Evolutionary conservation across 2,113 vertebrate genomes (phyloP).

Genomic region (Aphelocoma coerulescens): DNA sequence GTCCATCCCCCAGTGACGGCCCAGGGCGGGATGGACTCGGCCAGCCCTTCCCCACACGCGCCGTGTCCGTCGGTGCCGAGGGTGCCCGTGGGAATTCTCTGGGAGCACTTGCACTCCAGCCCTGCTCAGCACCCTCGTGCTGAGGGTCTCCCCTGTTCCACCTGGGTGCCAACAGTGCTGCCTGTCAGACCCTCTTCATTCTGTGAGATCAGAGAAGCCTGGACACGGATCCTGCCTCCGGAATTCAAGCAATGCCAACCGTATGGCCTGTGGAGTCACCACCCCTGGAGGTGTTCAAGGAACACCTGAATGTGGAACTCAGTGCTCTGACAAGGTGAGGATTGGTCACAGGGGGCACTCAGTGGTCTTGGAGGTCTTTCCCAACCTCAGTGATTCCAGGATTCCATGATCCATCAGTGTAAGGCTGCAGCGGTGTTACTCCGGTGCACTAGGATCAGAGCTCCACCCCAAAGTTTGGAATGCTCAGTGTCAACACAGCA

Average conservation of each 20-base stretch:
- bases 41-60: background rate
- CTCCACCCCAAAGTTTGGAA: background rate
- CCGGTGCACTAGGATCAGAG: background rate
- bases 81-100: rapidly evolving
- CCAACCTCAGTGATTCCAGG: background rate
- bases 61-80: rapidly evolving
- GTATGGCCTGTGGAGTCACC: background rate
- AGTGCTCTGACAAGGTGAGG: background rate
- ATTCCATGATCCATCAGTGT: rapidly evolving
- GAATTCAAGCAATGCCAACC: rapidly evolving
- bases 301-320: background rate
- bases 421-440: rapidly evolving
- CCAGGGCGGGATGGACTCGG: background rate
- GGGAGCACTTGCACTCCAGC: background rate
- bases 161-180: background rate
- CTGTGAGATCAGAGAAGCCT: background rate
- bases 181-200: background rate
- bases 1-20: background rate
- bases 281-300: background rate
- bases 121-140: background rate
- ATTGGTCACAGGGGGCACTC: background rate
- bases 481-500: background rate
- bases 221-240: rapidly evolving
- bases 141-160: background rate
- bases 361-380: background rate